A percentile compares a stretch with the other conserved stretches of the same genome.
phyloP scores from a whole-genome alignment of 2,888 invertebrate genomes.

The Orchesellides sinensis region DNA sequence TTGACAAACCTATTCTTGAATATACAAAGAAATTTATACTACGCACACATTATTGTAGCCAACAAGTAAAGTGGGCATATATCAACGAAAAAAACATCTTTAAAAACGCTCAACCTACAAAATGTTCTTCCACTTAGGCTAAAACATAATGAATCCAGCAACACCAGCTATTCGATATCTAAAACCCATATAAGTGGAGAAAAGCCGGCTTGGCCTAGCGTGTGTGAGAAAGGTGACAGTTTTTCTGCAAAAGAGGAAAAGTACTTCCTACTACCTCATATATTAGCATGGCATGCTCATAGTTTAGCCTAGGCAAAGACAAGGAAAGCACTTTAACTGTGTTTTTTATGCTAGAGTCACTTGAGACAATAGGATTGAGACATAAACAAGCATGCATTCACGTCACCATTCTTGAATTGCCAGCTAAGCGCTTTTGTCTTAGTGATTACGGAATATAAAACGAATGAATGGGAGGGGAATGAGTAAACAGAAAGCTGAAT shows the following conservation, averaged over 20 bases:
- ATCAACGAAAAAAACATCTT: too few relatives aligned
- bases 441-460: constrained; percentile 23
- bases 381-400: constrained; percentile 24
- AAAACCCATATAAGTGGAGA: background rate
- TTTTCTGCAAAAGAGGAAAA: too few relatives aligned
- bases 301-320: background rate
- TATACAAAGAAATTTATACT: too few relatives aligned
- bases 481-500: background rate
- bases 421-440: constrained; percentile 34
- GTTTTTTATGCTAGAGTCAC: constrained; percentile 2
- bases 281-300: background rate
- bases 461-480: background rate
- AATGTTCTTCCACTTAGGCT: too few relatives aligned
- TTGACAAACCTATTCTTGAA: too few relatives aligned
- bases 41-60: too few relatives aligned
- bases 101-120: too few relatives aligned
- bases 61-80: too few relatives aligned
- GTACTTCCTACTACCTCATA: background rate
- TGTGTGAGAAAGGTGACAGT: too few relatives aligned
- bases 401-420: constrained; percentile 16
- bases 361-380: constrained; percentile 32
- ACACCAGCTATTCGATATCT: too few relatives aligned
- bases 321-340: background rate
- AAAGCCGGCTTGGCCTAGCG: constrained; percentile 21
- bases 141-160: too few relatives aligned